Evolutionary conservation across 2,797 vertebrate genomes (phyloP), one percentile per base, ranked within the genome.

Genomic region (Helarctos malayanus): DNA sequence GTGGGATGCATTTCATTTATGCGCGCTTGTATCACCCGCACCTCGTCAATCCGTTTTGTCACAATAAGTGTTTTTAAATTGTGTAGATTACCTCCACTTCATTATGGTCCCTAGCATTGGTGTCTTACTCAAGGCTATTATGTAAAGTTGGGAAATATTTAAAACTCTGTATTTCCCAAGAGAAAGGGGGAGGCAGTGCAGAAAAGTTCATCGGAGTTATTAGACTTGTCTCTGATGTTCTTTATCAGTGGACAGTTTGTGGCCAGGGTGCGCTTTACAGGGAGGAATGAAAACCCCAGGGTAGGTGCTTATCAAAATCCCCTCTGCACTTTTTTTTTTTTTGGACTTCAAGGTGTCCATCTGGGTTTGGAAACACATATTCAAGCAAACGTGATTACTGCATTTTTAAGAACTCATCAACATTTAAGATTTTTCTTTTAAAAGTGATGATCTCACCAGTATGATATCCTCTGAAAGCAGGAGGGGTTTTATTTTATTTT

Each of bases 1-100:
- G 98, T 98, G 98, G 98, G 98, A 98, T 98, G 98, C 98, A 94
- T 98, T 99, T 98, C 98, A 97, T 98, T 98, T 99, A 98, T 98
- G 98, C 94, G 93, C 94, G 97, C 98, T 88, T 97, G 97, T 97
- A 76, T 94, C 96, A 95, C 96, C 98, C 92, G 63, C 94, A 98
- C 98, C 98, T 97, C 93, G 97, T 98, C 98, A 95, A 96, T 98
- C 93, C 79, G 0, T 98, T 99, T 98, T 98, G 98, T 98, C 98
- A 98, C 98, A 98, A 97, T 98, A 98, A 98, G 98, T 97, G 92
- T 98, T 98, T 97, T 96, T 97, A 98, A 98, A 98, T 90, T 75
- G 96, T 81, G 49, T 94, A 83, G 97, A 98, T 98, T 97, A 97
- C 98, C 97, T 97, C 82, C 91, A 93, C 95, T 98, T 98, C 97